These are phyloP conservation scores for Muntiacus muntjak DNA, from an alignment of 2,113 vertebrate genomes.

Conservation along the genomic window DNA sequence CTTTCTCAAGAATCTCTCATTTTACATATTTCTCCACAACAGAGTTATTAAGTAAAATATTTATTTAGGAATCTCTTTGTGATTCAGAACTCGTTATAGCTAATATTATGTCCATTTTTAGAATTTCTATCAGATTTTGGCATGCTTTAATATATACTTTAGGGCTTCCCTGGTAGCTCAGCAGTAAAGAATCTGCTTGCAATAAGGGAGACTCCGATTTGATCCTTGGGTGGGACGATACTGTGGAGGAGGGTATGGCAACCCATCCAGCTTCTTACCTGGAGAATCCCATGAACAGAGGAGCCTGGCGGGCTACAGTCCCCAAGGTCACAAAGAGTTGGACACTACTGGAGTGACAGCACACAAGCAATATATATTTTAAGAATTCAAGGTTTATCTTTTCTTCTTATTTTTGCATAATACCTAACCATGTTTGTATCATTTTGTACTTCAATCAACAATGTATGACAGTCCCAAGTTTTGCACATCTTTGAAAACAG, in stretches of 20 bases:
- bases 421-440: background rate
- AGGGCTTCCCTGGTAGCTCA: background rate
- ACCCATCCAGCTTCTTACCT: background rate
- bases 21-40: background rate
- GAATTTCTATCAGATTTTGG: background rate
- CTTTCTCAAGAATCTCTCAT: background rate
- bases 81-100: background rate
- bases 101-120: background rate
- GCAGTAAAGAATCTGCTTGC: background rate
- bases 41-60: background rate
- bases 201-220: background rate
- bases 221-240: background rate
- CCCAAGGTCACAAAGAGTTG: background rate
- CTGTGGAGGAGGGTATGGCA: background rate
- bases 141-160: background rate
- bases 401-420: background rate
- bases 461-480: background rate
- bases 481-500: background rate
- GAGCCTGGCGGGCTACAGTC: background rate
- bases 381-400: background rate
- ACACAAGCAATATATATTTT: background rate
- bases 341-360: background rate
- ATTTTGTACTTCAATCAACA: background rate
- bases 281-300: background rate
- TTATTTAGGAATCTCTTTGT: background rate